A percentile compares a stretch with the other conserved stretches of the same genome.
Evolutionary conservation across 2,888 invertebrate species (phyloP).

Genomic region (Hyles lineata): DNA sequence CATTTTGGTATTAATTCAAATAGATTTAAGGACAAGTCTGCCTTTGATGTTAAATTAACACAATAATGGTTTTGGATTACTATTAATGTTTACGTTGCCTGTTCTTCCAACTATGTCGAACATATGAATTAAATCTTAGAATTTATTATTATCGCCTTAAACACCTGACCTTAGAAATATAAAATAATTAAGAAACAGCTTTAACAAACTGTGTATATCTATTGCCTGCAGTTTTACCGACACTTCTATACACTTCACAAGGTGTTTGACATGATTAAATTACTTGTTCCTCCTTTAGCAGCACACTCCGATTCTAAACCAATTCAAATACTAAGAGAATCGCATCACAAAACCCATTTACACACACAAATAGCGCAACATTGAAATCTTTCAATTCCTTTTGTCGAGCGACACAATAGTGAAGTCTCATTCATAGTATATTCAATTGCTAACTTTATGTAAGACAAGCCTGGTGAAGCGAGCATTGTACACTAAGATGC

Average conservation of each 20-base stretch:
- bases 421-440: slow-evolving; percentile 45
- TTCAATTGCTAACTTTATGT: slow-evolving; percentile 49
- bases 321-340: not conserved
- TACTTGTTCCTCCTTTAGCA: not conserved
- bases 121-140: no score
- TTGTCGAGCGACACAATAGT: slow-evolving; percentile 43
- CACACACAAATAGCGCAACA: slow-evolving; percentile 30
- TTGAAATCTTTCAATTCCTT: slow-evolving; percentile 40
- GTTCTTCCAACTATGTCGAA: no score
- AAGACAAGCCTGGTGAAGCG: slow-evolving; percentile 45
- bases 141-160: no score
- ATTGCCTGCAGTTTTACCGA: no score
- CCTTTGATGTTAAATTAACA: not conserved
- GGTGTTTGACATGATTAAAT: not conserved
- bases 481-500: slow-evolving; percentile 47
- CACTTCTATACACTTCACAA: no score
- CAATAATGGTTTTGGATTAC: no score
- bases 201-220: no score
- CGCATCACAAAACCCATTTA: not conserved
- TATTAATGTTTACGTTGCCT: no score
- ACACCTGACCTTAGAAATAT: no score
- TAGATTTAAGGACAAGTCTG: not conserved
- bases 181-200: no score
- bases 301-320: not conserved
- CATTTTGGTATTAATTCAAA: not conserved